Base-by-base conservation (phyloP, 2,113 vertebrate genomes). In the Hystrix brachyura region DNA sequence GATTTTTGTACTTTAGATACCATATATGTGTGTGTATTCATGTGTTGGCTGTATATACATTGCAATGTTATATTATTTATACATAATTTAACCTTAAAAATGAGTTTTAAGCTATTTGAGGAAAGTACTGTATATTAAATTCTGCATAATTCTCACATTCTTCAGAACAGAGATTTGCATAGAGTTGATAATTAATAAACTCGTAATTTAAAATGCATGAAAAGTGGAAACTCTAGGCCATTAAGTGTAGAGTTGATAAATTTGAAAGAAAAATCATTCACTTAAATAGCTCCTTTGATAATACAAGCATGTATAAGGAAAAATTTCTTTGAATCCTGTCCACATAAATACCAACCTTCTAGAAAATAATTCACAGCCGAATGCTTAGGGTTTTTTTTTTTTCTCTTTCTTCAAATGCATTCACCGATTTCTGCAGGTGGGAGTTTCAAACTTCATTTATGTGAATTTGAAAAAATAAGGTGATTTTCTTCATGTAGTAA, bases 181-280 rank as follows among this genome's bases (percentile, higher is more conserved):
- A 57, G 19, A 80, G 32, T 57, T 92, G 23, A 57, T 80, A 23
- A 23, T 88, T 10, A 88, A 64, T 43, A 25, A 84, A 57, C 27
- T 64, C 3, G 59, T 60, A 51, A 15, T 67, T 78, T 89, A 57
- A 79, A 89, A 72, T 79, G 38, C 6, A 94, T 48, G 59, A 88
- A 65, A 82, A 48, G 32, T 65, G 23, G 18, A 84, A 80, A 80
- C 46, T 62, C 21, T 34, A 79, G 23, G 19, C 9, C 27, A 59
- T 59, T 38, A 72, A 90, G 11, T 65, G 7, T 64, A 81, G 43
- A 74, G 19, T 65, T 60, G 48, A 74, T 53, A 86, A 55, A 93
- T 86, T 32, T 96, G 62, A 64, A 89, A 84, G 29, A 65, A 89
- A 53, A 74, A 74, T 15, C 15, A 71, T 19, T 89, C 17, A 88